phyloP scores from a whole-genome alignment of 2,113 vertebrate species.

The Lagopus muta region DNA sequence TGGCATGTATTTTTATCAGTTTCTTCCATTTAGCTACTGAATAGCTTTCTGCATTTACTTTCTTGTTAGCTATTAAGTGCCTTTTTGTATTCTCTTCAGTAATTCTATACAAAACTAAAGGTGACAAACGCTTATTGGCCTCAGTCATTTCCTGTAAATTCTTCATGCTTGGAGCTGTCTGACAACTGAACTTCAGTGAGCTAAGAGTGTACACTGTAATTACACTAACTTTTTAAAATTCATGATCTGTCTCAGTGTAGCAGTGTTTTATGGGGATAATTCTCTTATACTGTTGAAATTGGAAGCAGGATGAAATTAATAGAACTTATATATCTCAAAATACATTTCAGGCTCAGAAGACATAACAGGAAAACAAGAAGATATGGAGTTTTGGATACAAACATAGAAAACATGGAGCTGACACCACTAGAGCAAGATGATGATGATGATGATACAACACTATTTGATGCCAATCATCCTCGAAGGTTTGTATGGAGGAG shows the following conservation, averaged over 20 bases:
- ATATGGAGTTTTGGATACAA: conserved; percentile 83
- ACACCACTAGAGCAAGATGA: conserved; percentile 83
- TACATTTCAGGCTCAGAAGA: conserved; percentile 77
- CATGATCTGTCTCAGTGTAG: background rate
- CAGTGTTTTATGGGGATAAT: background rate
- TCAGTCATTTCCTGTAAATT: background rate
- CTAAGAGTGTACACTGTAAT: background rate
- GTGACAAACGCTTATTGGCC: background rate
- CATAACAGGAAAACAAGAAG: conserved; percentile 80
- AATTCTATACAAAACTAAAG: background rate
- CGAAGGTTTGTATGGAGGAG: conserved; percentile 72
- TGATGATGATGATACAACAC: conserved; percentile 82
- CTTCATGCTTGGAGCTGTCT: background rate
- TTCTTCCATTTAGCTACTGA: background rate
- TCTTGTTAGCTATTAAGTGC: background rate
- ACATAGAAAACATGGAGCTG: conserved; percentile 84
- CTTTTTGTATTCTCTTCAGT: background rate
- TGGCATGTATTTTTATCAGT: background rate
- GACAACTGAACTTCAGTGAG: background rate
- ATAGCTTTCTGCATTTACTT: background rate
- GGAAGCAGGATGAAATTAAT: background rate
- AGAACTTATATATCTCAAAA: background rate
- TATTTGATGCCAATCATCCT: conserved; percentile 82
- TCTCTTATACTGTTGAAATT: background rate
- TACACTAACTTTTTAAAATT: background rate